phyloP scores from a whole-genome alignment of 2,888 invertebrate genomes.

The Drosophila phalerata region DNA sequence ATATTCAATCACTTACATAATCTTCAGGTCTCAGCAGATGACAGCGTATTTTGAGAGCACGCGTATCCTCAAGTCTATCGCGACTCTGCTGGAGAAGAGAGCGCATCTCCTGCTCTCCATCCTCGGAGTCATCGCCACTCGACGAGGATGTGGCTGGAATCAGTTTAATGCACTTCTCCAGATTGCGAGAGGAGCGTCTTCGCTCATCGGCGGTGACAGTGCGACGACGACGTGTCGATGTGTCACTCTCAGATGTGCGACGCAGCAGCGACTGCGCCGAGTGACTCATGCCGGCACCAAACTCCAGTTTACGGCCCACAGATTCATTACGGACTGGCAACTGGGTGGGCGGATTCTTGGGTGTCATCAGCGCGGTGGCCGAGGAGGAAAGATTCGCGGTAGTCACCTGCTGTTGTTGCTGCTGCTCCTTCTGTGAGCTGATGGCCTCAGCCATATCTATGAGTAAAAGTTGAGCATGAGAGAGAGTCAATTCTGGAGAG shows the following conservation, averaged over 20 bases:
- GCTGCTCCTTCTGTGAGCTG: constrained; percentile 45
- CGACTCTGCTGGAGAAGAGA: constrained; percentile 84
- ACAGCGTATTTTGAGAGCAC: constrained; percentile 84
- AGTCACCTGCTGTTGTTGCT: constrained; percentile 42
- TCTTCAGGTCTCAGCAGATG: constrained; percentile 85
- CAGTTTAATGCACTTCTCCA: constrained; percentile 84
- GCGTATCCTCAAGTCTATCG: constrained; percentile 84
- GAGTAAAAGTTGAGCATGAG: neutral
- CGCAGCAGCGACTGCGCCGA: constrained; percentile 83
- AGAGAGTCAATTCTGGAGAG: neutral
- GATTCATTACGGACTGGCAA: constrained; percentile 60
- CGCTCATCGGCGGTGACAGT: constrained; percentile 81
- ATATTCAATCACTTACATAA: constrained; percentile 82
- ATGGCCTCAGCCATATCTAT: constrained; percentile 64
- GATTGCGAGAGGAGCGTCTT: constrained; percentile 84
- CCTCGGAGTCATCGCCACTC: constrained; percentile 83
- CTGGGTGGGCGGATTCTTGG: constrained; percentile 70
- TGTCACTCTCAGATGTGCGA: constrained; percentile 85
- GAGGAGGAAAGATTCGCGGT: constrained; percentile 75
- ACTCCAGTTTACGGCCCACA: constrained; percentile 83
- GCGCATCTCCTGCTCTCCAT: constrained; percentile 85
- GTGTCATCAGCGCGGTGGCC: constrained; percentile 83
- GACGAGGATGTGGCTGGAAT: constrained; percentile 85
- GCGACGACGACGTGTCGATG: constrained; percentile 84
- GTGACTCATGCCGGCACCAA: constrained; percentile 82